phyloP scores from a whole-genome alignment of 1,140 invertebrate species.

The Aphelenchoides fujianensis region DNA sequence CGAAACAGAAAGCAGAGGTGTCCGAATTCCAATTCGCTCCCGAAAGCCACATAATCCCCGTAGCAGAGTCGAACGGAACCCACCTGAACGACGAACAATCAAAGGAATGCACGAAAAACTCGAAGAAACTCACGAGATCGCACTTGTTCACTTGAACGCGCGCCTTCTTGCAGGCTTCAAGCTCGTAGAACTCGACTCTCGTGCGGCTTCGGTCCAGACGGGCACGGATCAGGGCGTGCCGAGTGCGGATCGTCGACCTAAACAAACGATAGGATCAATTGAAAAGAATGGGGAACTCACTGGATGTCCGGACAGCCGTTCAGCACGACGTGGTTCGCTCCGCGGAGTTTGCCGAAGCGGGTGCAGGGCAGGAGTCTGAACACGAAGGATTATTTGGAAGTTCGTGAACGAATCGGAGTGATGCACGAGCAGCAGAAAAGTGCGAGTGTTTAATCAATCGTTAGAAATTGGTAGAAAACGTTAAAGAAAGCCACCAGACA shows the following conservation, averaged over 20 bases:
- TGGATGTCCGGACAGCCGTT: neutral
- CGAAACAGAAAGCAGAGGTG: neutral
- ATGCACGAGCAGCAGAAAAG: too few relatives aligned
- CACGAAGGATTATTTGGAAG: too few relatives aligned
- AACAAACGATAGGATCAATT: neutral
- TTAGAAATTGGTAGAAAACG: too few relatives aligned
- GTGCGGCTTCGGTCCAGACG: slow-evolving; percentile 4
- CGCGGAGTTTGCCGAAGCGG: neutral
- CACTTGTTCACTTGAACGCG: neutral
- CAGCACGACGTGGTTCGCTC: neutral
- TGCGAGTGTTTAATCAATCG: too few relatives aligned
- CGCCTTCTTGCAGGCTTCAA: too few relatives aligned
- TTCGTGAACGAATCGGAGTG: too few relatives aligned
- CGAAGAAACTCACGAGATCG: neutral
- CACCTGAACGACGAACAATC: too few relatives aligned
- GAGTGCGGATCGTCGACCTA: neutral
- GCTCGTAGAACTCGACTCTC: too few relatives aligned
- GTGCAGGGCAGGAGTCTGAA: neutral
- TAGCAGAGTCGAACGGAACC: too few relatives aligned
- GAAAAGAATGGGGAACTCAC: neutral
- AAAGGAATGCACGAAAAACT: too few relatives aligned
- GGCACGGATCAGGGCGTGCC: neutral
- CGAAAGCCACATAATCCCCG: neutral
- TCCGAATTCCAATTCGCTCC: neutral
- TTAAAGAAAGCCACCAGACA: too few relatives aligned